Percentiles rank a stretch among this genome's conserved stretches.
phyloP scores from a whole-genome alignment of 2,797 vertebrate genomes.

The Euthynnus affinis region DNA sequence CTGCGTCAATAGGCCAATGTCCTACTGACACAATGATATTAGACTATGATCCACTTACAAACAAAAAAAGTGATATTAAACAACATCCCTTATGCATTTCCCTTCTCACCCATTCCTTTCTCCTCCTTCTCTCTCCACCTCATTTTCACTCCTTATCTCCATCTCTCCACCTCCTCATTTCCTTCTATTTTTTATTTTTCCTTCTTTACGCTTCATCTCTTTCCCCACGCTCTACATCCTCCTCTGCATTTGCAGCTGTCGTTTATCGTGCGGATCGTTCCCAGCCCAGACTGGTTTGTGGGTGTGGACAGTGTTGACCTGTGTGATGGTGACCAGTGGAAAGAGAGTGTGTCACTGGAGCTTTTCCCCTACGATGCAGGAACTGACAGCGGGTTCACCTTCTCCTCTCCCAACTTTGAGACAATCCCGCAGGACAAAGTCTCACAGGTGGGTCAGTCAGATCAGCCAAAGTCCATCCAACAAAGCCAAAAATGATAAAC shows the following conservation, averaged over 20 bases:
- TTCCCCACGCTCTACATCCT: constrained; percentile 33
- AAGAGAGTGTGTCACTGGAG: constrained; percentile 88
- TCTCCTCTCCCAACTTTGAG: constrained; percentile 97
- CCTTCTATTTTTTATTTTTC: not conserved
- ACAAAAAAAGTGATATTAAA: constrained; percentile 15
- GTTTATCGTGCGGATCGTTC: constrained; percentile 93
- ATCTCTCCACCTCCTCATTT: constrained; percentile 12
- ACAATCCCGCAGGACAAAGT: constrained; percentile 96
- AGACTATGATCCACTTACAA: constrained; percentile 9
- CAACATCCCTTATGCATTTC: constrained; percentile 1
- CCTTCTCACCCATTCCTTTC: constrained; percentile 6
- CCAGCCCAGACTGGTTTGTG: constrained; percentile 99
- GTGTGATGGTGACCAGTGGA: constrained; percentile 92
- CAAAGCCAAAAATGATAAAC: constrained; percentile 1
- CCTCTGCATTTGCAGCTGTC: constrained; percentile 88
- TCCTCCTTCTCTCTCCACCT: not conserved
- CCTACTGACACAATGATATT: constrained; percentile 1
- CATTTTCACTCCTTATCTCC: not conserved
- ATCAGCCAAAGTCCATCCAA: not conserved
- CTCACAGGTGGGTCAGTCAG: constrained; percentile 85
- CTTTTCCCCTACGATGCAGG: constrained; percentile 95
- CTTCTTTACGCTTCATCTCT: constrained; percentile 1
- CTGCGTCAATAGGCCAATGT: not conserved
- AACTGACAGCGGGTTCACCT: constrained; percentile 98
- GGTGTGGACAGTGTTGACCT: constrained; percentile 92